These are phyloP conservation scores for Aphelocoma californica DNA, from an alignment of 2,797 vertebrate genomes.

Conservation along the genomic window DNA sequence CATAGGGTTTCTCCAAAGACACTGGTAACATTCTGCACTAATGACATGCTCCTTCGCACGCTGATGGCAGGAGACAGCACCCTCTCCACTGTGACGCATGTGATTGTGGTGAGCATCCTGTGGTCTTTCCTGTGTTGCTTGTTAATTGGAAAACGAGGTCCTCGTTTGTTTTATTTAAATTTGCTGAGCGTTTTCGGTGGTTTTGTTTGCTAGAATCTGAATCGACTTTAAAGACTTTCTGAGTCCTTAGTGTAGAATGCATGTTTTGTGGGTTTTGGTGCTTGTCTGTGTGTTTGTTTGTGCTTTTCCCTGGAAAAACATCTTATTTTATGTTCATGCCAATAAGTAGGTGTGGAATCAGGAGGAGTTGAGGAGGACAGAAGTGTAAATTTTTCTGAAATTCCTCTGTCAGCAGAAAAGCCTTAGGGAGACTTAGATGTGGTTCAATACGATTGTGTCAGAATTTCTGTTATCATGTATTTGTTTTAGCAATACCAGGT, in stretches of 20 bases:
- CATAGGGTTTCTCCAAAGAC: slow-evolving; percentile 93
- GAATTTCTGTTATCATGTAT: no score
- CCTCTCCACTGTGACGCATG: slow-evolving; percentile 87
- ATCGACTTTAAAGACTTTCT: background rate
- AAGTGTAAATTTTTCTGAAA: background rate
- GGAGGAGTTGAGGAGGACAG: background rate
- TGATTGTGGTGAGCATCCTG: slow-evolving; percentile 87
- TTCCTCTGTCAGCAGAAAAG: background rate
- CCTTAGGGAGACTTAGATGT: background rate
- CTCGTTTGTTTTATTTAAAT: background rate
- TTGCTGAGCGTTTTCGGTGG: background rate
- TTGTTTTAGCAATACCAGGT: no score
- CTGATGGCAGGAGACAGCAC: slow-evolving; percentile 88
- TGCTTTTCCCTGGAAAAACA: background rate
- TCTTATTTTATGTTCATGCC: background rate
- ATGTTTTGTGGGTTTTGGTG: background rate
- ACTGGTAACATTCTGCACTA: slow-evolving; percentile 92
- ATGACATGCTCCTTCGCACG: slow-evolving; percentile 89
- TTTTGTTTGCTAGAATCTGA: background rate
- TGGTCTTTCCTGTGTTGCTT: background rate
- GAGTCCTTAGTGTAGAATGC: background rate
- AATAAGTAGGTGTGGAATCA: background rate
- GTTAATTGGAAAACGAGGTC: background rate
- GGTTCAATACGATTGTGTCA: background rate
- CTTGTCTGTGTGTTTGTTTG: background rate